A percentile compares a stretch with the other conserved stretches of the same genome.
phyloP scores from a whole-genome alignment of 2,797 vertebrate species.

The Anguilla anguilla region DNA sequence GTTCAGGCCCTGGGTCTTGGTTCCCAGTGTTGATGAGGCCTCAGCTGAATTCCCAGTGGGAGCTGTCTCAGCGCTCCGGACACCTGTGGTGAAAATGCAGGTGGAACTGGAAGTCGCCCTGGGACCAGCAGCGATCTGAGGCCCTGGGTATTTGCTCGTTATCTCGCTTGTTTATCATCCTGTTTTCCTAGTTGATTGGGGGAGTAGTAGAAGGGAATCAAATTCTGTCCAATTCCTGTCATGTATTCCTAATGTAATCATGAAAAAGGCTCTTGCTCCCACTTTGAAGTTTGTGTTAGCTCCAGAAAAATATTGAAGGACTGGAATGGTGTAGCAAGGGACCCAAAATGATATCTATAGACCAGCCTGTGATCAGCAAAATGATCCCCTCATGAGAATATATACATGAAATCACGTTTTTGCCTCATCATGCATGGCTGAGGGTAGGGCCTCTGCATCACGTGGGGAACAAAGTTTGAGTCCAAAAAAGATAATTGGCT shows the following conservation, averaged over 20 bases:
- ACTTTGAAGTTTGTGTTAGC: slow-evolving; percentile 6
- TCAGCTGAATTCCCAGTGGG: not conserved
- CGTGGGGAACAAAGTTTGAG: no score
- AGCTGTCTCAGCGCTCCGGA: not conserved
- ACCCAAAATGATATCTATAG: not conserved
- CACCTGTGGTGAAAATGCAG: not conserved
- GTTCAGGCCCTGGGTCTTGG: not conserved
- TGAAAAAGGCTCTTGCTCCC: slow-evolving; percentile 3
- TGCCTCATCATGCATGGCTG: no score
- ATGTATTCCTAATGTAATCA: not conserved
- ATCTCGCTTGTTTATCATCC: slow-evolving; percentile 18
- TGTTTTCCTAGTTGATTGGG: not conserved
- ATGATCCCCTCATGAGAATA: not conserved
- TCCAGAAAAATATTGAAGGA: not conserved
- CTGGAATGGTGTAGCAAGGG: not conserved
- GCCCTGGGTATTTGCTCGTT: not conserved
- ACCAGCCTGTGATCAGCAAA: not conserved
- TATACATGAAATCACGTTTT: not conserved
- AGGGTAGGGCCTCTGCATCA: no score
- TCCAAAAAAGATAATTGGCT: no score
- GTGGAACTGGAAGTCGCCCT: not conserved
- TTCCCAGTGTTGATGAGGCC: not conserved
- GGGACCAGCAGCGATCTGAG: not conserved
- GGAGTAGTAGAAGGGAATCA: no score
- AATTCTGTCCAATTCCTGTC: not conserved